These are phyloP conservation scores for Eolophus roseicapilla DNA, from an alignment of 2,113 vertebrate genomes.

Conservation along the genomic window DNA sequence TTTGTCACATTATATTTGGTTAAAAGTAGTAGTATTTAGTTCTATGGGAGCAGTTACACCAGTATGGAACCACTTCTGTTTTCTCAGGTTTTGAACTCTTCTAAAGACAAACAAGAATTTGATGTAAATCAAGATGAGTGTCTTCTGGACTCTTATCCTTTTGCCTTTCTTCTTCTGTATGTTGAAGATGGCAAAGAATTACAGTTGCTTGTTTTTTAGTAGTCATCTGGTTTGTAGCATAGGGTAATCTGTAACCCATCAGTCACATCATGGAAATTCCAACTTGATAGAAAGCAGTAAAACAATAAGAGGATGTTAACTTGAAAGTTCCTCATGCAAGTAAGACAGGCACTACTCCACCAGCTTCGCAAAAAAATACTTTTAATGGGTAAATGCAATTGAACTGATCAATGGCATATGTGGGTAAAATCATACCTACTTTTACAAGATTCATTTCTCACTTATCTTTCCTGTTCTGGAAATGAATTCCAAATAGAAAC, in stretches of 20 bases:
- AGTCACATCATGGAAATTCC: not conserved
- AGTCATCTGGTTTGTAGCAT: constrained; percentile 36
- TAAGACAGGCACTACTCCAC: not conserved
- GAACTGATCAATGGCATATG: not conserved
- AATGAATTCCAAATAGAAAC: not conserved
- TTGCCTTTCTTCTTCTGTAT: constrained; percentile 67
- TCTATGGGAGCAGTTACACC: not conserved
- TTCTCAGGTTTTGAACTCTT: constrained; percentile 73
- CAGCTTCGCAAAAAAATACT: not conserved
- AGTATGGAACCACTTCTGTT: not conserved
- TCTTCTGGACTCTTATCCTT: constrained; percentile 11
- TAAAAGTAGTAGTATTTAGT: not conserved
- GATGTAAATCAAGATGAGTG: constrained; percentile 61
- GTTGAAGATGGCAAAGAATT: constrained; percentile 51
- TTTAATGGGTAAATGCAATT: not conserved
- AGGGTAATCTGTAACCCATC: not conserved
- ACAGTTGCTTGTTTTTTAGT: constrained; percentile 64
- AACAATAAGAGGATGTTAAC: constrained; percentile 47
- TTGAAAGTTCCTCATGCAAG: not conserved
- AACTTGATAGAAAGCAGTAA: constrained; percentile 61
- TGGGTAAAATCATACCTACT: not conserved
- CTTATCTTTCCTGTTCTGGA: not conserved
- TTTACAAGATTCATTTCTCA: not conserved
- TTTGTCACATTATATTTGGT: not conserved
- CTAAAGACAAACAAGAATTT: constrained; percentile 59